phyloP scores from a whole-genome alignment of 1,140 invertebrate species.

The Zaprionus camerounensis region DNA sequence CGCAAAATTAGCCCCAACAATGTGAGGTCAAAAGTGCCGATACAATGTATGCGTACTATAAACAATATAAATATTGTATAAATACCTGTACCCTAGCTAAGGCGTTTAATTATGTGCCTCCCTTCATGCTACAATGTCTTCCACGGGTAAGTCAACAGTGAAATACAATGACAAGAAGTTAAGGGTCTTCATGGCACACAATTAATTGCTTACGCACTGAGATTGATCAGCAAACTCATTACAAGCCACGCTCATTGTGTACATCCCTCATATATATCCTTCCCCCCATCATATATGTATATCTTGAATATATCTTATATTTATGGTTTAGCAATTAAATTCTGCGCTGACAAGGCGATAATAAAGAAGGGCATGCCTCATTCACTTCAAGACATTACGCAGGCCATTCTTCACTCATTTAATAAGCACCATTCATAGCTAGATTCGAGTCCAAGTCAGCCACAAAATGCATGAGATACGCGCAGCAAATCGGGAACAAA shows the following conservation, averaged over 20 bases:
- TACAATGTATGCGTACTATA: constrained; percentile 57
- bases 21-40: constrained; percentile 70
- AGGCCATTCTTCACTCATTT: background rate
- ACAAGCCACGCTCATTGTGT: background rate
- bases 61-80: constrained; percentile 52
- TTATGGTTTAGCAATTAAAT: constrained; percentile 55
- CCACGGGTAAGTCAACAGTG: background rate
- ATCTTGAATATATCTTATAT: constrained; percentile 21
- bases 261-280: too few species aligned
- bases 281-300: too few species aligned
- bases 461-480: constrained; percentile 7
- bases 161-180: background rate
- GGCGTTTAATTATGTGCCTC: constrained; percentile 55
- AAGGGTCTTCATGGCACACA: constrained; percentile 37
- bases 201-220: constrained; percentile 71
- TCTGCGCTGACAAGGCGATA: constrained; percentile 47
- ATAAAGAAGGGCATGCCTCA: background rate
- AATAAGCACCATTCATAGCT: background rate
- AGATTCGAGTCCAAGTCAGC: background rate
- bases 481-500: constrained; percentile 53
- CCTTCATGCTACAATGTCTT: too few species aligned
- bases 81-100: constrained; percentile 44
- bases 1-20: constrained; percentile 40
- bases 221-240: constrained; percentile 52
- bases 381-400: background rate